These are phyloP conservation scores for Watsonalla binaria DNA, from an alignment of 2,888 invertebrate genomes.

Conservation along the genomic window DNA sequence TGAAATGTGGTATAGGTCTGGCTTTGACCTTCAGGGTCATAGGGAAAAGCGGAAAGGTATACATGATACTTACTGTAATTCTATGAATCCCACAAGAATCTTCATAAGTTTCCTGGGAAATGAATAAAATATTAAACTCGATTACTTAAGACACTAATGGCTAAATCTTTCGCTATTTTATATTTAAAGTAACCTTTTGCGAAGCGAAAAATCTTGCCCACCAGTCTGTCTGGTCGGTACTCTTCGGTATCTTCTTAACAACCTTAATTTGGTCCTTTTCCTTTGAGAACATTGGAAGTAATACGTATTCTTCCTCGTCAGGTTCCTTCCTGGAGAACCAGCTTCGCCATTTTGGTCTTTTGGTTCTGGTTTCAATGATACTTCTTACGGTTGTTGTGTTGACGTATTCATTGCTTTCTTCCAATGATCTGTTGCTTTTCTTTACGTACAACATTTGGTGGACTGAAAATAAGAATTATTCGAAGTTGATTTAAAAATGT, in stretches of 20 bases:
- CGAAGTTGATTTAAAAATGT: too few relatives aligned
- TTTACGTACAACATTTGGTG: slow-evolving; percentile 26
- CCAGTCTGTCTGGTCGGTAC: slow-evolving; percentile 42
- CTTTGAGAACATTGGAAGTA: slow-evolving; percentile 44
- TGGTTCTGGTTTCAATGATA: slow-evolving; percentile 16
- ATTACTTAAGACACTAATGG: background rate
- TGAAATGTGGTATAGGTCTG: too few relatives aligned
- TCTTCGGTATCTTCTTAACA: slow-evolving; percentile 10
- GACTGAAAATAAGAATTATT: slow-evolving; percentile 16
- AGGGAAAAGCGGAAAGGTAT: too few relatives aligned
- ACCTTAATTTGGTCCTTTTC: slow-evolving; percentile 19
- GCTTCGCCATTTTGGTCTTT: slow-evolving; percentile 31
- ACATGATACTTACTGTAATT: slow-evolving; percentile 24
- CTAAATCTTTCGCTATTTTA: background rate
- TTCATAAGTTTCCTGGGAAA: slow-evolving; percentile 19
- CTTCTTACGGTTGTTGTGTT: slow-evolving; percentile 6
- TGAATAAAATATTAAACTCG: background rate
- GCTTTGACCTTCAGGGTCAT: too few relatives aligned
- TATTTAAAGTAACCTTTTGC: slow-evolving; percentile 27
- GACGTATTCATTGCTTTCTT: slow-evolving; percentile 8
- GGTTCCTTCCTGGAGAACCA: slow-evolving; percentile 32
- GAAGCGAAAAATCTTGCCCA: slow-evolving; percentile 53
- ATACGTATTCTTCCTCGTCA: slow-evolving; percentile 44
- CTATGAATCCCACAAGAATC: slow-evolving; percentile 8
- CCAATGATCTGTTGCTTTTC: slow-evolving; percentile 10